Base-by-base conservation (phyloP, 2,797 vertebrate species). In the Jordanella pulchra region DNA sequence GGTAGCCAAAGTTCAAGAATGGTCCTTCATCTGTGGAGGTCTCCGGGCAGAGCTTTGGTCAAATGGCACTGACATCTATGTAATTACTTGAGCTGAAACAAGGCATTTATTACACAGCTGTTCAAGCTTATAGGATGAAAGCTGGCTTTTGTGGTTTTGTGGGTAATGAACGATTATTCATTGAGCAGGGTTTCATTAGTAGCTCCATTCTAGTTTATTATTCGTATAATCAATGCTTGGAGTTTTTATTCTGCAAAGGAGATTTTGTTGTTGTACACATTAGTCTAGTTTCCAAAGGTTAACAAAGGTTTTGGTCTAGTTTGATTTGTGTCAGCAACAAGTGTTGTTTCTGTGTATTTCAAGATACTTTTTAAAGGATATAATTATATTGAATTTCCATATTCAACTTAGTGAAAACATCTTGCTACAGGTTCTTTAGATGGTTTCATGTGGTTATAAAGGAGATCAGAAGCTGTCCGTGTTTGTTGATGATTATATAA, bases 51-150 rank as follows among this genome's bases (percentile, higher is more conserved):
- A 30, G 72, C 74, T 81, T 83, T 63, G 65, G 51, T 87, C 72
- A 86, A 90, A 89, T 78, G 77, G 69, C 84, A 87, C 1, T 3
- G 64, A 23, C 3, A 25, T 84, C 78, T 60, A 51, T 83, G 81
- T 81, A 85, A 86, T 84, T 32, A 44, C 65, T 81, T 2, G 42
- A 75, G 74, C 75, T 79, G 78, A 88, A 84, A 77, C 70, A 76
- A 78, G 65, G 30, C 73, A 71, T 84, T 80, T 86, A 82, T 91
- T 30, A 45, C 45, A 72, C 48, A 27, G 71, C 71, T 77, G 72
- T 61, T 75, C 44, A 35, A 47, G 23, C 2, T 13, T 73, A 74
- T 69, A 50, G 42, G 61, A 50, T 35, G 64, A 81, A 61, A 61
- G 35, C 82, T 80, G 12, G 60, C 72, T 67, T 77, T 79, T 83